Conservation (phyloP, 2,113 vertebrate genomes). For the Eretmochelys imbricata region DNA sequence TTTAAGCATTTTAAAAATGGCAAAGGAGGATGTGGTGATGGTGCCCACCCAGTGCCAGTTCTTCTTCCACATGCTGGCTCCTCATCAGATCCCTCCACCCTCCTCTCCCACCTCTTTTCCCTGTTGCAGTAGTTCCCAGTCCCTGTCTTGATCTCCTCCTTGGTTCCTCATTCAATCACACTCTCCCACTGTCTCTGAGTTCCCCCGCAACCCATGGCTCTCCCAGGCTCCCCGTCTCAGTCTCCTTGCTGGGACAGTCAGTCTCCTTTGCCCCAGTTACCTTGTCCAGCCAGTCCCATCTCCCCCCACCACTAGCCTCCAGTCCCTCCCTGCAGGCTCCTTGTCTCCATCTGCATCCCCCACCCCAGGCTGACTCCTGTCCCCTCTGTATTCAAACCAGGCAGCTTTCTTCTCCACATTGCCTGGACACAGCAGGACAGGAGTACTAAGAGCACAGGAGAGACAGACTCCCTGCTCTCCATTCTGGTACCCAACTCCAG, state of each 20-base stretch:
- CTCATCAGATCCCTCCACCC: not conserved
- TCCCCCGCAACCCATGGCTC: not conserved
- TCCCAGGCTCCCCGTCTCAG: not conserved
- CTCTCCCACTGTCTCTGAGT: not conserved
- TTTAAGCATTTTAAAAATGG: not conserved
- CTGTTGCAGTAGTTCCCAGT: not conserved
- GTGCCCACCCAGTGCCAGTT: not conserved
- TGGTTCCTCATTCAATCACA: not conserved
- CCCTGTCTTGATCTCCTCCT: not conserved
- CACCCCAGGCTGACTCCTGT: not conserved
- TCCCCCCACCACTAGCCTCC: not conserved
- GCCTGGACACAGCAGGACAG: not conserved
- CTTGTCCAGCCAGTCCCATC: not conserved
- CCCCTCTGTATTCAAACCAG: not conserved
- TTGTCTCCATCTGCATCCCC: not conserved
- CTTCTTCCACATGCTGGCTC: not conserved
- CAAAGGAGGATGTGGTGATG: not conserved
- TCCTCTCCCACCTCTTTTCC: not conserved
- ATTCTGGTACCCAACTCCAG: not conserved
- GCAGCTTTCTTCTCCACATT: not conserved
- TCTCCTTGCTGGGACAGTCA: too few relatives aligned
- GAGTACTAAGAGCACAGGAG: not conserved
- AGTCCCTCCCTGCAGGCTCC: not conserved
- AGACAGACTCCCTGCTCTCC: not conserved
- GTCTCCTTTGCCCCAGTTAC: not conserved